phyloP scores from a whole-genome alignment of 2,888 invertebrate genomes.

The Drosophila multiciliata region DNA sequence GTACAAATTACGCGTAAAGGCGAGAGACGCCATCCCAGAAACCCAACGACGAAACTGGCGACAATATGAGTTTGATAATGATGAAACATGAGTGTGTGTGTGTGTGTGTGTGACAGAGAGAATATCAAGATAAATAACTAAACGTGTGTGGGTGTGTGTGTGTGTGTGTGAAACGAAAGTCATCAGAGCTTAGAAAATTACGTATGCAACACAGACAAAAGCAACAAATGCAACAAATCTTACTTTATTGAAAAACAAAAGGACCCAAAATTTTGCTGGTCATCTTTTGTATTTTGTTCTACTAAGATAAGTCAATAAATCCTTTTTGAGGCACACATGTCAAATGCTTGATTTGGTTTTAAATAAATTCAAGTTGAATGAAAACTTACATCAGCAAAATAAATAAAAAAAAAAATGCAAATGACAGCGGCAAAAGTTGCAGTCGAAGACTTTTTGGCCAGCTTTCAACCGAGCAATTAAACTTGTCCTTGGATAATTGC shows the following conservation, averaged over 20 bases:
- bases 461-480: slow-evolving; percentile 82
- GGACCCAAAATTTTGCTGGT: slow-evolving; percentile 9
- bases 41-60: slow-evolving; percentile 52
- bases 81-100: slow-evolving; percentile 70
- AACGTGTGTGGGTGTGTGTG: slow-evolving; percentile 43
- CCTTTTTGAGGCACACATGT: slow-evolving; percentile 15
- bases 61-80: slow-evolving; percentile 81
- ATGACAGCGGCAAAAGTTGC: slow-evolving; percentile 58
- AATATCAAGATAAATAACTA: slow-evolving; percentile 75
- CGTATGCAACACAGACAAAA: slow-evolving; percentile 60
- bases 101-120: slow-evolving; percentile 38
- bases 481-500: slow-evolving; percentile 84
- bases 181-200: slow-evolving; percentile 72
- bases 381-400: background rate
- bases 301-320: background rate
- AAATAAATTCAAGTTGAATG: slow-evolving; percentile 57
- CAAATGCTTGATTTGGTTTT: slow-evolving; percentile 63
- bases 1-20: slow-evolving; percentile 78
- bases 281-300: slow-evolving; percentile 17
- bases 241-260: background rate
- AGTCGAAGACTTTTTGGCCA: slow-evolving; percentile 20
- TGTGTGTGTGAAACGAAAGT: slow-evolving; percentile 67
- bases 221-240: slow-evolving; percentile 52
- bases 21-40: slow-evolving; percentile 10
- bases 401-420: slow-evolving; percentile 37